phyloP scores from a whole-genome alignment of 2,888 invertebrate genomes.

The Aphodius sticticus region DNA sequence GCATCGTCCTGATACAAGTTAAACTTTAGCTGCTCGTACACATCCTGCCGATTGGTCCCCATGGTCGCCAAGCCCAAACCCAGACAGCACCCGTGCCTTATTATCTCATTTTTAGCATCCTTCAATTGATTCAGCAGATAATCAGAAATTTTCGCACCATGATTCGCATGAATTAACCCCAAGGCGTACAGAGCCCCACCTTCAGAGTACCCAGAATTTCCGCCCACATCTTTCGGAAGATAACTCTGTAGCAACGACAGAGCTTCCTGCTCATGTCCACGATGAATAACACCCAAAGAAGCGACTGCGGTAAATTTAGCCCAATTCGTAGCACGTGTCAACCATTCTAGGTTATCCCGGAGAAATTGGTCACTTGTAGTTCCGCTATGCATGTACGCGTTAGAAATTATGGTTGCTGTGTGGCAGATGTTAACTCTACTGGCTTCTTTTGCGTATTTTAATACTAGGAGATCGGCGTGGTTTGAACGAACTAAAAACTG shows the following conservation, averaged over 20 bases:
- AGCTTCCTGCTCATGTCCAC: slow-evolving; percentile 94
- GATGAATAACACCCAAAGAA: slow-evolving; percentile 92
- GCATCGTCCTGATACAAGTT: slow-evolving; percentile 96
- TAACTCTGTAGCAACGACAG: slow-evolving; percentile 94
- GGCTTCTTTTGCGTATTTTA: slow-evolving; percentile 89
- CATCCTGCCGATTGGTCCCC: slow-evolving; percentile 91
- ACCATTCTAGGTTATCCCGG: slow-evolving; percentile 94
- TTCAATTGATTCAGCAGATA: slow-evolving; percentile 91
- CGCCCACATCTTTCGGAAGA: slow-evolving; percentile 89
- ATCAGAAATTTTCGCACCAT: slow-evolving; percentile 90
- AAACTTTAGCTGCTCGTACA: slow-evolving; percentile 92
- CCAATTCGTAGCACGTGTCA: slow-evolving; percentile 96
- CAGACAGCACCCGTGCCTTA: slow-evolving; percentile 93
- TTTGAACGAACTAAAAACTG: slow-evolving; percentile 96
- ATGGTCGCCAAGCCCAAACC: slow-evolving; percentile 96
- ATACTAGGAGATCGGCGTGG: slow-evolving; percentile 90
- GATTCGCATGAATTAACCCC: slow-evolving; percentile 95
- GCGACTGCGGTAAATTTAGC: slow-evolving; percentile 97
- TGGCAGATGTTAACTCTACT: slow-evolving; percentile 95
- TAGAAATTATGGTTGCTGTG: slow-evolving; percentile 95
- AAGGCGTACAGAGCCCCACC: slow-evolving; percentile 92
- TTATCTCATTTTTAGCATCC: slow-evolving; percentile 91
- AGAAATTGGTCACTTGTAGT: slow-evolving; percentile 96
- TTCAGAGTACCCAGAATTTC: slow-evolving; percentile 88
- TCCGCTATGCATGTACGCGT: slow-evolving; percentile 96